These are phyloP conservation scores for Anser cygnoides DNA, from an alignment of 2,113 vertebrate genomes.

Conservation along the genomic window DNA sequence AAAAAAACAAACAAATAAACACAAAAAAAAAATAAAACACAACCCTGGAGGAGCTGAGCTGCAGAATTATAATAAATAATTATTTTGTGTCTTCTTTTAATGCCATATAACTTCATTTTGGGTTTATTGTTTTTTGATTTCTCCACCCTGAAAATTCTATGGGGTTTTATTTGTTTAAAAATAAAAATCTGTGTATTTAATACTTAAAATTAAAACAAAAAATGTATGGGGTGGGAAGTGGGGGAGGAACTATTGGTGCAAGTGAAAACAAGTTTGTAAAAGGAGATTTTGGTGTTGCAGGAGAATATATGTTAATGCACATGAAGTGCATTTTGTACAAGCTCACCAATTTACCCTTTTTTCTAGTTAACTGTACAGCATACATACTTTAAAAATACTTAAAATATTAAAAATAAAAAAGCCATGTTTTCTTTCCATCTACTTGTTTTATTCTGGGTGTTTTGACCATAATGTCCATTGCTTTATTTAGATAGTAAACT, in stretches of 20 bases:
- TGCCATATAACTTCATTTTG: not conserved
- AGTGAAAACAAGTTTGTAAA: not conserved
- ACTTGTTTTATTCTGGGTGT: not conserved
- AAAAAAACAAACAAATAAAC: not conserved
- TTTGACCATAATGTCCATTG: not conserved
- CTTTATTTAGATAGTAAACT: not conserved
- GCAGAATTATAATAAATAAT: not conserved
- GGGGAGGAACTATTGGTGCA: not conserved
- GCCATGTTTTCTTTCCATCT: not conserved
- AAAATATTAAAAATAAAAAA: no score
- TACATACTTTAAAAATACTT: no score
- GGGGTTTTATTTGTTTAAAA: not conserved
- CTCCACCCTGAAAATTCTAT: not conserved
- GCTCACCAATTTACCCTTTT: not conserved
- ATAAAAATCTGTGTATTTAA: not conserved
- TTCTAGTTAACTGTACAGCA: not conserved
- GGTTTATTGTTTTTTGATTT: not conserved
- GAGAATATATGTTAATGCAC: not conserved
- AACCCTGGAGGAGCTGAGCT: not conserved
- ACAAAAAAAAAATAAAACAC: rapidly evolving
- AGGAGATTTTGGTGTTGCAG: not conserved
- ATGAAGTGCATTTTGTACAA: not conserved
- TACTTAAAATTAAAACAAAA: not conserved
- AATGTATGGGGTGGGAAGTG: not conserved
- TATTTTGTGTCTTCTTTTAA: not conserved